Conservation (phyloP, 2,113 vertebrate genomes). For the Vulpes lagopus region DNA sequence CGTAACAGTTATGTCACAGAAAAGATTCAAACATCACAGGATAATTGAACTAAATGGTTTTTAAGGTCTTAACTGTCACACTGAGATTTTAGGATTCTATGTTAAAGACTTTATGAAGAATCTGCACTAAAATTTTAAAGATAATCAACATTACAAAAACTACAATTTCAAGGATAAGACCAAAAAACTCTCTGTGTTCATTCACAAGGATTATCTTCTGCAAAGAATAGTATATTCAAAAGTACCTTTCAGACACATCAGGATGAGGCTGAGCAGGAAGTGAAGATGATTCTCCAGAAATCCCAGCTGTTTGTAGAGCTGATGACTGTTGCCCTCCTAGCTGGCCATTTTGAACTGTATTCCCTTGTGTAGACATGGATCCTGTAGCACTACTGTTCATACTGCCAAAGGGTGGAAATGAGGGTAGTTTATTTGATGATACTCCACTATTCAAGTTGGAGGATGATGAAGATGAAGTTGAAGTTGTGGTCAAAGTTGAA, state of each 20-base stretch:
- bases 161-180: constrained; percentile 33
- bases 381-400: constrained; percentile 87
- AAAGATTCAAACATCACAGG: not conserved
- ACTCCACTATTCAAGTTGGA: constrained; percentile 87
- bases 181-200: constrained; percentile 25
- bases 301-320: constrained; percentile 86
- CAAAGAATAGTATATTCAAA: constrained; percentile 40
- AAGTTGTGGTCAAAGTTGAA: constrained; percentile 86
- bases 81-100: constrained; percentile 9
- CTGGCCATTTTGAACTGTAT: constrained; percentile 90
- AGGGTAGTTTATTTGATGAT: constrained; percentile 91
- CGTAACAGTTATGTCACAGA: not conserved
- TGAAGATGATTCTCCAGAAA: constrained; percentile 90
- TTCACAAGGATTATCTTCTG: constrained; percentile 17
- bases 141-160: constrained; percentile 43
- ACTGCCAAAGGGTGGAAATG: constrained; percentile 93
- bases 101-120: constrained; percentile 16
- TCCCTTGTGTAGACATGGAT: constrained; percentile 88
- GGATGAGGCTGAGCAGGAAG: constrained; percentile 90
- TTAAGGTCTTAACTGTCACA: not conserved
- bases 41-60: constrained; percentile 21
- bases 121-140: constrained; percentile 27
- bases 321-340: constrained; percentile 90
- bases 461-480: constrained; percentile 90
- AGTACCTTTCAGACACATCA: constrained; percentile 97